These are phyloP conservation scores for Ceratina australensis DNA, from an alignment of 1,140 invertebrate genomes.

Conservation along the genomic window DNA sequence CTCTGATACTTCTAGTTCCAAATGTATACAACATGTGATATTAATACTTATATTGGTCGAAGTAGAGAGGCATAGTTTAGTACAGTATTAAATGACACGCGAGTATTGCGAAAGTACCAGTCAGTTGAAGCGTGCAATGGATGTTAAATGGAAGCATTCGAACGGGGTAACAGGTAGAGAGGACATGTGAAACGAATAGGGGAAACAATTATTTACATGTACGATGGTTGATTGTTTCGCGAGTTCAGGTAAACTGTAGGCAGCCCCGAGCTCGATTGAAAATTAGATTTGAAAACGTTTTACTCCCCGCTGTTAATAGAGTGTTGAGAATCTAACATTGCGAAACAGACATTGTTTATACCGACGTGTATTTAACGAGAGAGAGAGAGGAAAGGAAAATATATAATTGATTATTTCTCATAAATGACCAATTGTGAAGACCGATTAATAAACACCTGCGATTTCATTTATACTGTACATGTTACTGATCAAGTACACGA, in stretches of 20 bases:
- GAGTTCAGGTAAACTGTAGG: conserved; percentile 28
- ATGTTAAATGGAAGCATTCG: conserved; percentile 42
- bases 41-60: conserved; percentile 42
- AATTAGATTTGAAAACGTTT: conserved; percentile 37
- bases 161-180: conserved; percentile 4
- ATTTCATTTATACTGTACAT: conserved; percentile 58
- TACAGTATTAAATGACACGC: conserved; percentile 10
- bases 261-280: conserved; percentile 25
- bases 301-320: conserved; percentile 47
- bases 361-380: conserved; percentile 49
- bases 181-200: background rate
- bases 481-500: conserved; percentile 52
- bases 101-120: conserved; percentile 34
- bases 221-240: conserved; percentile 50
- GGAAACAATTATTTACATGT: conserved; percentile 47
- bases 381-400: conserved; percentile 18
- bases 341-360: conserved; percentile 51
- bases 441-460: conserved; percentile 59
- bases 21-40: conserved; percentile 55
- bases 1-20: conserved; percentile 51
- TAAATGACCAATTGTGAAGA: conserved; percentile 63
- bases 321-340: conserved; percentile 48
- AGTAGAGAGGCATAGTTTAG: conserved; percentile 38
- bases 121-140: conserved; percentile 29
- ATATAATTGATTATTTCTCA: conserved; percentile 54